Conservation (phyloP, 2,888 invertebrate genomes). For the Pyrrhosoma nymphula region DNA sequence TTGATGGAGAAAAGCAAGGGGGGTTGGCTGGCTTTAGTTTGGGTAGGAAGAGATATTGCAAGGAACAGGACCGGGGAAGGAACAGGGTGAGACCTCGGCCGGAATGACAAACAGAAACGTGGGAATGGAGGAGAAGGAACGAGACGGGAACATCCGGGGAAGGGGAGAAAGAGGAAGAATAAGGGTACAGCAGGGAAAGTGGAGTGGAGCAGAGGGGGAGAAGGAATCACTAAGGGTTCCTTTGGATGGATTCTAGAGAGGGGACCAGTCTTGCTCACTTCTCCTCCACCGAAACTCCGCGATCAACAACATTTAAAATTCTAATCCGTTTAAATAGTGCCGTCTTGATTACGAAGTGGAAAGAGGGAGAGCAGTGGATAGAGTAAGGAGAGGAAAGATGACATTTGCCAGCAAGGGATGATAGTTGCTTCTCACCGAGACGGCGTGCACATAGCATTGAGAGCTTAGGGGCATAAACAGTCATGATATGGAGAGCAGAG, state of each 20-base stretch:
- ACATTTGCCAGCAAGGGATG: neutral
- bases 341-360: slow-evolving; percentile 30
- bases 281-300: neutral
- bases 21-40: neutral
- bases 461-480: no score
- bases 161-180: neutral
- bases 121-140: neutral
- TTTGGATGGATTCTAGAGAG: neutral
- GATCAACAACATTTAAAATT: slow-evolving; percentile 66
- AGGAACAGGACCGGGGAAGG: neutral
- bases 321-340: slow-evolving; percentile 66
- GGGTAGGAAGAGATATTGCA: no score
- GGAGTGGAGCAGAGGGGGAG: neutral
- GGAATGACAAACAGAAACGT: slow-evolving; percentile 55
- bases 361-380: neutral
- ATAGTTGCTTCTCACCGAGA: no score
- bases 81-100: neutral
- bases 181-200: neutral
- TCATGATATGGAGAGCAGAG: no score
- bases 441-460: no score
- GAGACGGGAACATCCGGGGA: neutral
- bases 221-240: neutral
- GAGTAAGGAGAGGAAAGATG: neutral
- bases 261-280: neutral
- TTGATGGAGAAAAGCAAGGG: neutral